Conservation (phyloP, 2,888 invertebrate genomes). For the Seira sanloemensis region DNA sequence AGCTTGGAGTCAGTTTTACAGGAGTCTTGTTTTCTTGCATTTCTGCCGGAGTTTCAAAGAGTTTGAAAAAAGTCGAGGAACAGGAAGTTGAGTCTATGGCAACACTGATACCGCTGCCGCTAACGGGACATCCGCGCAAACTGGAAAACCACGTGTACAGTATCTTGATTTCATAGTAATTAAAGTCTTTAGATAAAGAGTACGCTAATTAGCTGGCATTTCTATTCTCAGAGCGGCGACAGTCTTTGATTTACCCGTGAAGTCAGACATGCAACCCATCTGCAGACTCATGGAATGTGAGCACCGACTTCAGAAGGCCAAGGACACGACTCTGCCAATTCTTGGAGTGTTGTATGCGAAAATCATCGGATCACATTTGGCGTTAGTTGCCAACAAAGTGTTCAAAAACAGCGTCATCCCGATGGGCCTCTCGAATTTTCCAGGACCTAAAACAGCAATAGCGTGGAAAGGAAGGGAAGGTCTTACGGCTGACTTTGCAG, state of each 20-base stretch:
- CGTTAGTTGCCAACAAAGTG: background rate
- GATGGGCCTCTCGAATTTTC: constrained; percentile 28
- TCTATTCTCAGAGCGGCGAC: constrained; percentile 24
- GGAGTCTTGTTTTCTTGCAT: constrained; percentile 17
- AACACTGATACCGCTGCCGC: constrained; percentile 1
- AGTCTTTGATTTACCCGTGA: constrained; percentile 23
- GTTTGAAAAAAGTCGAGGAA: background rate
- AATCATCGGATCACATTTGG: constrained; percentile 10
- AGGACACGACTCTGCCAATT: constrained; percentile 2
- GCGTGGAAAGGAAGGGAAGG: constrained; percentile 18
- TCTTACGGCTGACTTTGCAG: constrained; percentile 10
- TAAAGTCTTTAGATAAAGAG: background rate
- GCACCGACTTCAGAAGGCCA: background rate
- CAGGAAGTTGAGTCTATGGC: background rate
- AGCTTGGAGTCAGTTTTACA: constrained; percentile 20
- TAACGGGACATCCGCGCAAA: constrained; percentile 32
- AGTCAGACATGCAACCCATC: background rate
- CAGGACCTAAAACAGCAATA: constrained; percentile 10
- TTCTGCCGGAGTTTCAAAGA: background rate
- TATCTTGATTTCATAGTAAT: background rate
- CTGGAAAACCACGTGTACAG: constrained; percentile 27
- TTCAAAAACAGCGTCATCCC: constrained; percentile 1
- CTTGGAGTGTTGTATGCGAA: background rate
- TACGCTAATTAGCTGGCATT: background rate
- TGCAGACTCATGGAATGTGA: constrained; percentile 30